Evolutionary conservation across 2,888 invertebrate species (phyloP).

Genomic region (Rhorus exstirpatorius): DNA sequence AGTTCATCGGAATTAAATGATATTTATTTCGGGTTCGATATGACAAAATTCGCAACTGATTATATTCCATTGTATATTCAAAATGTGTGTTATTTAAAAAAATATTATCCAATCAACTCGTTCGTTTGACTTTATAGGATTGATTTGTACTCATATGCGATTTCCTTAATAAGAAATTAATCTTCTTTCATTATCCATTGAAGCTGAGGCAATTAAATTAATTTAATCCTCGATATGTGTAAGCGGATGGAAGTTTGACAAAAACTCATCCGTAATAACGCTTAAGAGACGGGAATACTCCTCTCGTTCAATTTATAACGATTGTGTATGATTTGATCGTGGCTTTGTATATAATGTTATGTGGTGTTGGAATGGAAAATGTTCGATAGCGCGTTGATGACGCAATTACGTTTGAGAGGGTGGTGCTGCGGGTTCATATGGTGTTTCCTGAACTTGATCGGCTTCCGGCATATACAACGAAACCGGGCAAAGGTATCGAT

Average conservation of each 20-base stretch:
- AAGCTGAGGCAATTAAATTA: not conserved
- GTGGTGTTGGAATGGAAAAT: slow-evolving; percentile 15
- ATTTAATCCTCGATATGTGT: not conserved
- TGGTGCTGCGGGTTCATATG: slow-evolving; percentile 58
- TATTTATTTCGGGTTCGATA: too few species aligned
- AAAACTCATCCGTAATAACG: not conserved
- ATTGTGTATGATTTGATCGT: not conserved
- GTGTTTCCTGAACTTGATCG: slow-evolving; percentile 76
- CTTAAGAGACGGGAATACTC: too few species aligned
- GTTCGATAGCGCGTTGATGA: not conserved
- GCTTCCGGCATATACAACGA: slow-evolving; percentile 74
- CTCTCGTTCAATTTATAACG: too few species aligned
- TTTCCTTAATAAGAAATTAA: too few species aligned
- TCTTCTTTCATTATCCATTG: too few species aligned
- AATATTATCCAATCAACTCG: too few species aligned
- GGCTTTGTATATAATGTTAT: not conserved
- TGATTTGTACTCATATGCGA: too few species aligned
- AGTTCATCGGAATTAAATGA: too few species aligned
- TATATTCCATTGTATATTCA: too few species aligned
- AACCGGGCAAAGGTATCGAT: slow-evolving; percentile 46
- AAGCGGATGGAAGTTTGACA: not conserved
- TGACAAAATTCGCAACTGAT: too few species aligned
- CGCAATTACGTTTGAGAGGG: slow-evolving; percentile 39
- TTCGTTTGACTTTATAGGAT: too few species aligned
- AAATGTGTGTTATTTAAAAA: too few species aligned